Base-by-base conservation (phyloP, 1,140 invertebrate species). In the Drosophila insularis region DNA sequence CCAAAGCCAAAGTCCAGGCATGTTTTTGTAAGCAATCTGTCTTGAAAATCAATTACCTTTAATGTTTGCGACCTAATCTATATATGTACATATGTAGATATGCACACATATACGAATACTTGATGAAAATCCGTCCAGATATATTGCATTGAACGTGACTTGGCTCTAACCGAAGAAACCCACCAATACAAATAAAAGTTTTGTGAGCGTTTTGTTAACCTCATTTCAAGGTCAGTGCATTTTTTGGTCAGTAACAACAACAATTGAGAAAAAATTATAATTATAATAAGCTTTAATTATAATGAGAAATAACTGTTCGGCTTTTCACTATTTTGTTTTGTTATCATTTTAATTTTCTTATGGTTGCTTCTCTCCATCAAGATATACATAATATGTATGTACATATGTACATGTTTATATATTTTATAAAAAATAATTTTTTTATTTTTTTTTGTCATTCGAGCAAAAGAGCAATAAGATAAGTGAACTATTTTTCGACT, bases 41-140 rank as follows among this genome's bases (percentile, higher is more conserved):
- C 69, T 69, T 69, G 70, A 74, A 85, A 85, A 85, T 85, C 81
- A 85, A 85, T 85, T 86, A 86, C 80, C 74, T 80, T 78, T 85
- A 77, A 72, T 81, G 81, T 70, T 61, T 66, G 67, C 71, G 11
- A 2, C 2, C 21, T 74, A 71, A 35, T 65, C 63, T 37, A 56
- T 21, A 53, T 37, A 56, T 21, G 43, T 65, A 56, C 13, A 10
- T 35, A 58, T 27, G 27, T 27, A 19, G 4, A 50, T 11, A 21
- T 19, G 19, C 62, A 54, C 31, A 74, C 40, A 60, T 55, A 21
- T n/a, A 43, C 39, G 23, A 53, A 72, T 65, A 59, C 56, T n/a
- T 14, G 17, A 50, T 50, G 43, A 50, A 50, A 21, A 50, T 50
- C 43, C 19, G 10, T 50, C 1, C 17, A 56, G 63, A 66, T 40